Evolutionary conservation across 2,113 vertebrate genomes (phyloP).

Genomic region (Cranoglanis bouderius): DNA sequence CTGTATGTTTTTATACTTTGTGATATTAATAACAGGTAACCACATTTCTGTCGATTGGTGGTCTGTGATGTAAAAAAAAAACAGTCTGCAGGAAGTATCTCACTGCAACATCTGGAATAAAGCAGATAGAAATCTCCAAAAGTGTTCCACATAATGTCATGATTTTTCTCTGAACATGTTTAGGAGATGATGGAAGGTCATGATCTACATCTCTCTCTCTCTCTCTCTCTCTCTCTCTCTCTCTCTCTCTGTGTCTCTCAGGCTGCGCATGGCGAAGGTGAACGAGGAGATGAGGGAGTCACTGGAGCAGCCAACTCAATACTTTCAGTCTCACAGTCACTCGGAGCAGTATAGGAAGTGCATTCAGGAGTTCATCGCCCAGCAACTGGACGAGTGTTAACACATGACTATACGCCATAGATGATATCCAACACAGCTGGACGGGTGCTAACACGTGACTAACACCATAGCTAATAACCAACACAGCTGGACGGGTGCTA

Average conservation of each 20-base stretch:
- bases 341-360: constrained; percentile 85
- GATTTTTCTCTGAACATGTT: background rate
- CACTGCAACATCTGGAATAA: too few species aligned
- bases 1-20: background rate
- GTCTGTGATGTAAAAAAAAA: too few species aligned
- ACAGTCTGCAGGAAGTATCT: too few species aligned
- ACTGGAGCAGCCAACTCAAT: constrained; percentile 85
- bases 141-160: background rate
- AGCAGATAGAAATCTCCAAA: background rate
- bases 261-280: constrained; percentile 85
- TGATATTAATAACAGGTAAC: background rate
- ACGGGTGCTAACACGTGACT: background rate
- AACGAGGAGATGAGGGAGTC: constrained; percentile 88
- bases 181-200: background rate
- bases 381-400: constrained; percentile 74
- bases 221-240: background rate
- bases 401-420: background rate
- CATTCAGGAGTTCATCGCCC: constrained; percentile 83
- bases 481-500: background rate
- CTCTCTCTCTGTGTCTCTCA: constrained; percentile 47
- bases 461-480: background rate
- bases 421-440: background rate
- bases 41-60: background rate
- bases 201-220: background rate
- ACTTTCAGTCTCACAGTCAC: constrained; percentile 76